Conservation (phyloP, 2,113 vertebrate genomes). For the Ondatra zibethicus region DNA sequence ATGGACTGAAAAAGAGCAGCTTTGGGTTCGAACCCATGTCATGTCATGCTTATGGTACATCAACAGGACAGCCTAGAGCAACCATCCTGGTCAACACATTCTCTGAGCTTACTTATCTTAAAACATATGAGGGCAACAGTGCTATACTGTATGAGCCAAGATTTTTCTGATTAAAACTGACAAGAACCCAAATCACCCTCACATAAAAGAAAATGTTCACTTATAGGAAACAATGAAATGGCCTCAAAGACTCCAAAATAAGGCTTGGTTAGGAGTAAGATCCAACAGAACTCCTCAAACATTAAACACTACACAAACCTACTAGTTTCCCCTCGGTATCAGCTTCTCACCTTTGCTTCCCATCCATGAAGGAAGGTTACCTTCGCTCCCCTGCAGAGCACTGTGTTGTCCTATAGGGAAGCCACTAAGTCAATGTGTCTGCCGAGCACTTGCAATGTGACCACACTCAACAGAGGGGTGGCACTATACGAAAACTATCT, state of each 20-base stretch:
- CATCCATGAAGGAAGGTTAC: neutral
- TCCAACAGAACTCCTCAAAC: neutral
- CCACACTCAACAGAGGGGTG: neutral
- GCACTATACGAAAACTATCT: neutral
- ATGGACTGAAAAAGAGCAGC: neutral
- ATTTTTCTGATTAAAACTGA: constrained; percentile 29
- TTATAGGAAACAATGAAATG: neutral
- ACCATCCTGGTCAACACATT: neutral
- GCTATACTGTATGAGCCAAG: neutral
- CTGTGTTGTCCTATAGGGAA: neutral
- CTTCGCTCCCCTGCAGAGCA: neutral
- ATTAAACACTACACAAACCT: neutral
- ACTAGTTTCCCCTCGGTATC: neutral
- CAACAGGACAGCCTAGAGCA: neutral
- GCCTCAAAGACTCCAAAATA: constrained; percentile 1
- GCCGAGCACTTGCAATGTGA: neutral
- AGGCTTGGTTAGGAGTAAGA: neutral
- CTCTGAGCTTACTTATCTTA: neutral
- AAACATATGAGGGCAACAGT: neutral
- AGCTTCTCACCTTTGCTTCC: neutral
- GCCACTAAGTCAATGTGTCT: neutral
- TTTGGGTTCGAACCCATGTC: neutral
- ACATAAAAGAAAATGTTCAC: neutral
- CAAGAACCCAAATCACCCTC: neutral
- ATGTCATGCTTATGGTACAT: neutral